These are phyloP conservation scores for Tachina grossa DNA, from an alignment of 2,888 invertebrate species.

Conservation along the genomic window DNA sequence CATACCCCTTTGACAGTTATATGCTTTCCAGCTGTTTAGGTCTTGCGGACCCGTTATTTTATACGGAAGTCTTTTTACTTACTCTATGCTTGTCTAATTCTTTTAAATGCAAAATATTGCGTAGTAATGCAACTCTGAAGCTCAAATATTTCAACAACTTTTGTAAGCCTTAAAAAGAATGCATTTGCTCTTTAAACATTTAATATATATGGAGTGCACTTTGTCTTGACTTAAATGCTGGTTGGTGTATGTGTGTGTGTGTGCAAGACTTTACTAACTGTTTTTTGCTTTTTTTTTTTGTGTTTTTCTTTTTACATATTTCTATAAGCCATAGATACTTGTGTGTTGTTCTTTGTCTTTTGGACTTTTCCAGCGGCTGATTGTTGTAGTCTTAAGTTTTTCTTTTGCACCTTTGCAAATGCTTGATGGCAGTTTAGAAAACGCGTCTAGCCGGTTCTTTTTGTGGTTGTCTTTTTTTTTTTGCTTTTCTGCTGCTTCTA, in stretches of 20 bases:
- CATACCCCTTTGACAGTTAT: not conserved
- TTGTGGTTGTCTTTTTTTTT: not conserved
- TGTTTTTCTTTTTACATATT: not conserved
- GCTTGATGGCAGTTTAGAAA: constrained; percentile 68
- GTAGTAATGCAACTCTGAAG: not conserved
- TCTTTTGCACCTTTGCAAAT: constrained; percentile 54
- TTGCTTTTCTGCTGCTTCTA: not conserved
- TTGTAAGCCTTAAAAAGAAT: constrained; percentile 18
- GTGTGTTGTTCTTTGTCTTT: constrained; percentile 51
- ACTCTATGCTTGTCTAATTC: not conserved
- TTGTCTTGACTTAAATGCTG: constrained; percentile 57
- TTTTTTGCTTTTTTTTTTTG: constrained; percentile 45
- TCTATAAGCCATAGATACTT: constrained; percentile 27
- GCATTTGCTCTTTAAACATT: constrained; percentile 51
- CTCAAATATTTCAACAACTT: constrained; percentile 32
- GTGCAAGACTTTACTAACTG: constrained; percentile 46
- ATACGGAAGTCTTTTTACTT: constrained; percentile 9
- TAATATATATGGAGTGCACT: constrained; percentile 63
- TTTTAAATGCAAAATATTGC: constrained; percentile 28
- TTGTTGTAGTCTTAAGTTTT: constrained; percentile 42
- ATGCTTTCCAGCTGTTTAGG: not conserved
- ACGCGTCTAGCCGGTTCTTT: constrained; percentile 69
- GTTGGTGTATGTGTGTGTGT: not conserved
- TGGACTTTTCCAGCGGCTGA: constrained; percentile 28
- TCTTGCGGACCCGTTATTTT: constrained; percentile 30